phyloP scores from a whole-genome alignment of 2,888 invertebrate species.

The Caenorhabditis sp. region DNA sequence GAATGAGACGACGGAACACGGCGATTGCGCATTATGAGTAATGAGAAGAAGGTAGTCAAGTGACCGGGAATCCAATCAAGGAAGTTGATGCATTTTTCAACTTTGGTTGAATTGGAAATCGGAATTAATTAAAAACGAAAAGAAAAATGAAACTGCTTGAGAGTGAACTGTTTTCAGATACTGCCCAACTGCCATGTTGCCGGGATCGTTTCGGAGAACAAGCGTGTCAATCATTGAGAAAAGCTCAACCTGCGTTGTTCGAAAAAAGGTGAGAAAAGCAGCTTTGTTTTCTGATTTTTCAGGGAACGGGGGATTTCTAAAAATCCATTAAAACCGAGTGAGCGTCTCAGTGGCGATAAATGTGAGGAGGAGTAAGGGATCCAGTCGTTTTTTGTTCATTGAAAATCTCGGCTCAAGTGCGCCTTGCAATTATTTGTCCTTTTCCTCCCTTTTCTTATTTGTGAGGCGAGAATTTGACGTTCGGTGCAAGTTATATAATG shows the following conservation, averaged over 20 bases:
- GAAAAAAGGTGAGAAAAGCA: constrained; percentile 67
- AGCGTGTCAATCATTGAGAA: constrained; percentile 74
- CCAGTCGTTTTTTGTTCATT: constrained; percentile 31
- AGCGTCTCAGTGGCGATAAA: constrained; percentile 31
- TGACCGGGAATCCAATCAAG: constrained; percentile 27
- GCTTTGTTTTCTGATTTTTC: not conserved
- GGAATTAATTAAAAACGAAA: constrained; percentile 9
- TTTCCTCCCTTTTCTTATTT: constrained; percentile 44
- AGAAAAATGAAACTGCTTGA: not conserved
- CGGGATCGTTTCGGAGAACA: constrained; percentile 75
- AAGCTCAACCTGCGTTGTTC: constrained; percentile 73
- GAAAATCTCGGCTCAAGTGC: constrained; percentile 46
- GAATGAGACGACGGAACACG: not conserved
- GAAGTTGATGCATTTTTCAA: constrained; percentile 25
- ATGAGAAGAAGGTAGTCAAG: constrained; percentile 27
- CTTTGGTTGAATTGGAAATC: constrained; percentile 12
- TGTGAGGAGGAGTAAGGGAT: constrained; percentile 32
- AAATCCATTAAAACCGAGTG: constrained; percentile 35
- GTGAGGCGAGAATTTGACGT: constrained; percentile 48
- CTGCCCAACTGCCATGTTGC: constrained; percentile 76
- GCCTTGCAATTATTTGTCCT: constrained; percentile 41
- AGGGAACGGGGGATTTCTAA: constrained; percentile 9
- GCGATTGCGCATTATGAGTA: constrained; percentile 38
- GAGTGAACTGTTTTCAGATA: constrained; percentile 66
- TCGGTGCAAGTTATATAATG: not conserved